These are phyloP conservation scores for Cyprichromis sp. DNA, from an alignment of 2,113 vertebrate species.

Conservation along the genomic window DNA sequence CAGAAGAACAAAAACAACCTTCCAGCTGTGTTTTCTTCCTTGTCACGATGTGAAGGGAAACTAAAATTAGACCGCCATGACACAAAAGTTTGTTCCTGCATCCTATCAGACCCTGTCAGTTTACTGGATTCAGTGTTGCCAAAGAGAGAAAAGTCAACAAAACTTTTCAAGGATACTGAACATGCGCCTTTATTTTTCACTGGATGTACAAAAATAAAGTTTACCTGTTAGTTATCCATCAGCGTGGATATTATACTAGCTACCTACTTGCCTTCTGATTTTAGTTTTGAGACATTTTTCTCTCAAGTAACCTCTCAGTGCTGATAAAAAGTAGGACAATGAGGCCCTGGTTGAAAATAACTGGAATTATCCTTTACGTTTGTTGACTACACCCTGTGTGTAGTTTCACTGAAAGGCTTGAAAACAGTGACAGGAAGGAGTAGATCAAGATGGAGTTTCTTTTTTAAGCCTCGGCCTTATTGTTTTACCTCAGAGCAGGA, in stretches of 20 bases:
- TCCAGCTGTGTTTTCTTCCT: constrained; percentile 66
- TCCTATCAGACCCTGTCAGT: not conserved
- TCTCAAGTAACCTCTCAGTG: not conserved
- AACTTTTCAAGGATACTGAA: not conserved
- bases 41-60: constrained; percentile 21
- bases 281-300: not conserved
- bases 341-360: constrained; percentile 25
- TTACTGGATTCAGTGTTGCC: not conserved
- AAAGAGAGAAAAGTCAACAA: not conserved
- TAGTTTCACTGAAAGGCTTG: constrained; percentile 59
- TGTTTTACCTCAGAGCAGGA: constrained; percentile 71
- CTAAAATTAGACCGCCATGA: constrained; percentile 55
- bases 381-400: constrained; percentile 48
- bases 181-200: not conserved
- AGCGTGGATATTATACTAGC: not conserved
- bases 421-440: constrained; percentile 87
- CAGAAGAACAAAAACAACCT: constrained; percentile 59
- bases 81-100: constrained; percentile 29
- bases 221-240: not conserved
- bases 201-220: not conserved
- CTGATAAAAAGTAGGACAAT: constrained; percentile 1
- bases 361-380: constrained; percentile 48
- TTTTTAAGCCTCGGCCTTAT: constrained; percentile 79
- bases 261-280: not conserved
- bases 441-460: constrained; percentile 79